Evolutionary conservation across 1,140 invertebrate species (phyloP).

Genomic region (Araneus ventricosus): DNA sequence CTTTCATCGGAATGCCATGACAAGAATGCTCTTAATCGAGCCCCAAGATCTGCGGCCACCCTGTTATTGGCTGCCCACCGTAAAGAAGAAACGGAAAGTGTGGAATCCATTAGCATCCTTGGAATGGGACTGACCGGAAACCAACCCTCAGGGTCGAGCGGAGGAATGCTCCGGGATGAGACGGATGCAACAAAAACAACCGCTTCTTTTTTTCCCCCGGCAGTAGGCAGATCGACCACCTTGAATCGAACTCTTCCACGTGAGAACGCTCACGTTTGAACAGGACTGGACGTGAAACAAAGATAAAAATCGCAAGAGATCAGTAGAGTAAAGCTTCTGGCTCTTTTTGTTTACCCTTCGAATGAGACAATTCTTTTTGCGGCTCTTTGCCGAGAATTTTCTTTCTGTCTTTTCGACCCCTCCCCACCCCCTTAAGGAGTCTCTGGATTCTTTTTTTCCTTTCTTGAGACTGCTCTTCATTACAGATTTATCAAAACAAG

Average conservation of each 20-base stretch:
- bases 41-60: neutral
- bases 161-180: neutral
- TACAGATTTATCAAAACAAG: no score
- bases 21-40: slow-evolving; percentile 3
- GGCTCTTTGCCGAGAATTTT: no score
- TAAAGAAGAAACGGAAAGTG: neutral
- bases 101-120: slow-evolving; percentile 6
- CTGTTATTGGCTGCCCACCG: neutral
- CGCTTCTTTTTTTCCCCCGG: neutral
- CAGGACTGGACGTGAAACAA: neutral
- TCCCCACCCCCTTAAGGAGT: no score
- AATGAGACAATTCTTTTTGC: no score
- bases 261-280: neutral
- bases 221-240: neutral
- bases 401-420: no score
- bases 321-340: neutral
- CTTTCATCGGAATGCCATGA: neutral
- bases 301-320: neutral
- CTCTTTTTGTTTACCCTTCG: neutral
- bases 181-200: slow-evolving; percentile 10
- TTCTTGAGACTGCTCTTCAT: no score
- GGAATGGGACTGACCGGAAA: slow-evolving; percentile 16
- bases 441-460: no score
- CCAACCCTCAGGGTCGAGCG: slow-evolving; percentile 5
- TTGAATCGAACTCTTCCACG: neutral